Evolutionary conservation across 2,797 vertebrate genomes (phyloP).

Genomic region (Adelosebastes latens): DNA sequence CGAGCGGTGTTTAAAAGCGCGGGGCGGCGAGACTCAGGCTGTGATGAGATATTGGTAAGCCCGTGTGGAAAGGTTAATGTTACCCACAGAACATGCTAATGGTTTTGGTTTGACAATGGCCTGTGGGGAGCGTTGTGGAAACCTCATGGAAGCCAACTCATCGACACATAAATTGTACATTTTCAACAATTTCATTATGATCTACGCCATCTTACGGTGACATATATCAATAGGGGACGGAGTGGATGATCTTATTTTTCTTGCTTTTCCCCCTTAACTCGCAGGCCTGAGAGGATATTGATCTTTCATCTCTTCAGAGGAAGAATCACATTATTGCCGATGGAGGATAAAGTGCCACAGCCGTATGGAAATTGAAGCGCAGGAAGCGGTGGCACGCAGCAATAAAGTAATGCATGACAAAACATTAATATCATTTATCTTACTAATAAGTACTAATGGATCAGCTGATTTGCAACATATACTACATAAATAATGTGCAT

Average conservation of each 20-base stretch:
- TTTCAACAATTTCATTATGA: conserved; percentile 84
- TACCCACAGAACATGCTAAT: conserved; percentile 77
- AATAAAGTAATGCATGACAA: conserved; percentile 60
- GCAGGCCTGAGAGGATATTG: conserved; percentile 78
- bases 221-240: conserved; percentile 76
- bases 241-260: conserved; percentile 79
- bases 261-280: conserved; percentile 67
- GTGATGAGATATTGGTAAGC: conserved; percentile 83
- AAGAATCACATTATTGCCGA: conserved; percentile 79
- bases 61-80: conserved; percentile 83
- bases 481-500: conserved; percentile 23
- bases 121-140: conserved; percentile 71
- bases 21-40: conserved; percentile 54
- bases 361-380: conserved; percentile 72
- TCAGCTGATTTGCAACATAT: conserved; percentile 38
- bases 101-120: conserved; percentile 81
- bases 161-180: conserved; percentile 81
- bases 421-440: conserved; percentile 61
- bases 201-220: conserved; percentile 66
- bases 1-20: conserved; percentile 65
- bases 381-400: conserved; percentile 33
- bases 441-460: conserved; percentile 55
- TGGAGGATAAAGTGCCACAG: conserved; percentile 71
- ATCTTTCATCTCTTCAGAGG: conserved; percentile 80
- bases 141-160: conserved; percentile 72